A percentile compares a stretch with the other conserved stretches of the same genome.
Conservation (phyloP, 2,113 vertebrate species). For the Rhizomys pruinosus region DNA sequence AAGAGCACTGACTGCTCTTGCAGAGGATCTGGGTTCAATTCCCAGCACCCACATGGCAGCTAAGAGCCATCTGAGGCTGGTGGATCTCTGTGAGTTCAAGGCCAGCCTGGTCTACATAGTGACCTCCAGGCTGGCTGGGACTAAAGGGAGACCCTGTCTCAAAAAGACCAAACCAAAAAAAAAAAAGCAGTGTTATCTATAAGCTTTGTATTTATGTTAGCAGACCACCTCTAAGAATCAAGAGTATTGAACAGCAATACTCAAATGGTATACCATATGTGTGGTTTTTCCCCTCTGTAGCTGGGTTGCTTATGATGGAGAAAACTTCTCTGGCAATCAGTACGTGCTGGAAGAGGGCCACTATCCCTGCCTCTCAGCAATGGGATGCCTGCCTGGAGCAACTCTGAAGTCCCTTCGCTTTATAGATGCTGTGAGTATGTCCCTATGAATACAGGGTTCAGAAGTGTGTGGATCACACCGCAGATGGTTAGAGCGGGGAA, state of each 20-base stretch:
- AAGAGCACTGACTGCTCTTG: too few species aligned
- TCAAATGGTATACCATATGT: constrained; percentile 21
- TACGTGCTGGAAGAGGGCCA: constrained; percentile 95
- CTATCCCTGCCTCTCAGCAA: constrained; percentile 89
- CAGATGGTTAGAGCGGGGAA: background rate
- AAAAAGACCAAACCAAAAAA: too few species aligned
- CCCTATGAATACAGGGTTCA: fast-evolving
- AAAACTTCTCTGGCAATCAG: constrained; percentile 92
- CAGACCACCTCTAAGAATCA: background rate
- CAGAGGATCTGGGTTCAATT: too few species aligned
- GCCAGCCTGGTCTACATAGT: too few species aligned
- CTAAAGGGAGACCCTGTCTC: too few species aligned
- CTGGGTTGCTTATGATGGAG: constrained; percentile 92
- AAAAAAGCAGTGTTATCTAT: background rate
- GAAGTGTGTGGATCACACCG: fast-evolving
- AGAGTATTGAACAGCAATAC: background rate
- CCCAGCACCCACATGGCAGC: too few species aligned
- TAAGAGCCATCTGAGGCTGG: too few species aligned
- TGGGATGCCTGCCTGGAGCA: constrained; percentile 90
- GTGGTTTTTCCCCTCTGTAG: constrained; percentile 83
- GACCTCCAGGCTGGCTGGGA: too few species aligned
- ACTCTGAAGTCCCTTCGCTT: constrained; percentile 90
- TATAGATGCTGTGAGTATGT: constrained; percentile 90
- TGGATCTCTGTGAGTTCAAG: too few species aligned
- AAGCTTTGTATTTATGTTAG: background rate